Base-by-base conservation (phyloP, 2,113 vertebrate genomes). In the Amphiprion percula region DNA sequence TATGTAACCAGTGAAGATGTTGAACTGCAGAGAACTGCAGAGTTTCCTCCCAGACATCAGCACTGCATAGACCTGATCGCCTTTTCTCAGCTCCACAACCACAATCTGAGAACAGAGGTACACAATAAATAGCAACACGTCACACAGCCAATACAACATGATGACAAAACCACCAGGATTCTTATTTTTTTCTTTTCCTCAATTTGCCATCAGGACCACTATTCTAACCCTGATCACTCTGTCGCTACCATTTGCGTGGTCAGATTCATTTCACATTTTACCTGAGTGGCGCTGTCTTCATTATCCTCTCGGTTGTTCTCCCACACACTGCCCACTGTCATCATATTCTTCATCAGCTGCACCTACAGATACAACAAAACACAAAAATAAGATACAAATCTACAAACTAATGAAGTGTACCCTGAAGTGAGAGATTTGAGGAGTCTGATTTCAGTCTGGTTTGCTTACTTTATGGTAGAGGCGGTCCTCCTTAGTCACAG, bases 291-390 rank as follows among this genome's bases (percentile, higher is more conserved):
- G 7, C 88, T 94, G 91, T 95, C 94, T 69, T 94, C 89, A 0
- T 2, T 14, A 19, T 95, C 94, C 58, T 94, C 91, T 28, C 92
- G 82, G 74, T 94, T 95, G 65, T 92, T 82, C 70, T 95, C 94
- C 92, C 90, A 93, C 65, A 90, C 87, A 0, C 87, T 74, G 12
- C 59, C 79, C 0, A 75, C 4, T 0, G 10, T 5, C 26, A 26
- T 11, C 0, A 75, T 82, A 2, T 95, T 91, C 71, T 54, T 84
- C 66, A 91, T 83, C 69, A 95, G 63, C 79, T 87, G 86, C 15
- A 90, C 79, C 92, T 93, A 23, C 56, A 46, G 15, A 63, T 6
- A 26, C 14, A 15, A 53, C 17, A 54, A 23, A 12, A 55, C 9
- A 64, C 16, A 26, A 55, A 44, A 21, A 2, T 28, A 37, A 54